These are phyloP conservation scores for Leucophenga maculata DNA, from an alignment of 2,888 invertebrate genomes.

Conservation along the genomic window DNA sequence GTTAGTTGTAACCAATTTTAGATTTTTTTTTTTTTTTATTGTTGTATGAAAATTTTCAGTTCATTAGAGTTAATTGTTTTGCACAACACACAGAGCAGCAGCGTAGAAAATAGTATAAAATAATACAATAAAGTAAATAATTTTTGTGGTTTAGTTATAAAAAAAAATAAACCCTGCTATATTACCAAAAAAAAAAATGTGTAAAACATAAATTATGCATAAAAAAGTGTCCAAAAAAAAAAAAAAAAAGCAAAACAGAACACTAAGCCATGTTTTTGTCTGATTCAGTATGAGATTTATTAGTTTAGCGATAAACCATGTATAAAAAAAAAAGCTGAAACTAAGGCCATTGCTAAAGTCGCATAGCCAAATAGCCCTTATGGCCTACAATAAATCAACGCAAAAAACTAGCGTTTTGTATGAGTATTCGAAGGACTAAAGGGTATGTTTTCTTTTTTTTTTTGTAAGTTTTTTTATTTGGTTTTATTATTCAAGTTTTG, in stretches of 20 bases:
- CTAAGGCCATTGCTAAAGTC: neutral
- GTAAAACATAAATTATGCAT: conserved; percentile 19
- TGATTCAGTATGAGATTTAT: conserved; percentile 42
- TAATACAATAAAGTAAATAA: conserved; percentile 32
- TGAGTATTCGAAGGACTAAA: conserved; percentile 14
- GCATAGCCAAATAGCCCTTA: neutral
- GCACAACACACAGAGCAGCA: too few species aligned
- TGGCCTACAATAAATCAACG: conserved; percentile 12
- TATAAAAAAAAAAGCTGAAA: neutral
- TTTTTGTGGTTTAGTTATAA: conserved; percentile 26
- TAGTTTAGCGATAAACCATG: conserved; percentile 50
- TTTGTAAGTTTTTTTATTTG: conserved; percentile 21
- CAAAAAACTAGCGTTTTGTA: neutral
- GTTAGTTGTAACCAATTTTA: conserved; percentile 10
- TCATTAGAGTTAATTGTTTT: conserved; percentile 60
- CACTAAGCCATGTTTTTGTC: conserved; percentile 18
- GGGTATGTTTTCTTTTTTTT: neutral
- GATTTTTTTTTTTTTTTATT: conserved; percentile 37
- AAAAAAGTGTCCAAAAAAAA: neutral
- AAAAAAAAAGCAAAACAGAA: conserved; percentile 2
- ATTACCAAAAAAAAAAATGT: neutral
- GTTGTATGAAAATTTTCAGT: conserved; percentile 49
- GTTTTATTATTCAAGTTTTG: conserved; percentile 7
- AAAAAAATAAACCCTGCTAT: neutral
- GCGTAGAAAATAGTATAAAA: conserved; percentile 44